Evolutionary conservation across 2,888 invertebrate species (phyloP).

Genomic region (Ophion ellenae): DNA sequence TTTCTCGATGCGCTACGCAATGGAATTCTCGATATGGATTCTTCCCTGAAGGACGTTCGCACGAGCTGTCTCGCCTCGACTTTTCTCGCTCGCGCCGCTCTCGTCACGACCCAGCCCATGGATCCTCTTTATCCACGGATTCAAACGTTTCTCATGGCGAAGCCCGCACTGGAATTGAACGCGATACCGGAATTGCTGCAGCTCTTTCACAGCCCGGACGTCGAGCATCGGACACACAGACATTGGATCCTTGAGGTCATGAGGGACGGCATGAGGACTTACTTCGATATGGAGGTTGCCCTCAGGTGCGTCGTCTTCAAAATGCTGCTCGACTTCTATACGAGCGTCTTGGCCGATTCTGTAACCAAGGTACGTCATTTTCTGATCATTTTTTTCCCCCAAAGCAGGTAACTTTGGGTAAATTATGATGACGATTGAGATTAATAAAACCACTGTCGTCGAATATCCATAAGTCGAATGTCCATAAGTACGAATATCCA

Average conservation of each 20-base stretch:
- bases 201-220: conserved; percentile 91
- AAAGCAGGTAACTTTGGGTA: background rate
- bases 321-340: conserved; percentile 90
- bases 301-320: conserved; percentile 91
- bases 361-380: conserved; percentile 85
- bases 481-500: background rate
- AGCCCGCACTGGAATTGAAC: conserved; percentile 90
- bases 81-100: conserved; percentile 89
- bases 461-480: too few relatives aligned
- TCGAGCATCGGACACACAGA: conserved; percentile 88
- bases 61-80: conserved; percentile 87
- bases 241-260: conserved; percentile 92
- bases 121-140: conserved; percentile 91
- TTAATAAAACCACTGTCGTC: background rate
- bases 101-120: conserved; percentile 90
- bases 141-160: conserved; percentile 91
- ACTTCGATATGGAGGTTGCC: conserved; percentile 90
- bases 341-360: conserved; percentile 87
- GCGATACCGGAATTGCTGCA: conserved; percentile 95
- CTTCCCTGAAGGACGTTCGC: conserved; percentile 71
- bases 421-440: background rate
- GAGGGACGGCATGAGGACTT: conserved; percentile 90
- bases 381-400: background rate
- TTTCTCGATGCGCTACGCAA: conserved; percentile 88
- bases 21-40: conserved; percentile 84